Conservation (phyloP, 2,113 vertebrate genomes). For the Pongo pygmaeus region DNA sequence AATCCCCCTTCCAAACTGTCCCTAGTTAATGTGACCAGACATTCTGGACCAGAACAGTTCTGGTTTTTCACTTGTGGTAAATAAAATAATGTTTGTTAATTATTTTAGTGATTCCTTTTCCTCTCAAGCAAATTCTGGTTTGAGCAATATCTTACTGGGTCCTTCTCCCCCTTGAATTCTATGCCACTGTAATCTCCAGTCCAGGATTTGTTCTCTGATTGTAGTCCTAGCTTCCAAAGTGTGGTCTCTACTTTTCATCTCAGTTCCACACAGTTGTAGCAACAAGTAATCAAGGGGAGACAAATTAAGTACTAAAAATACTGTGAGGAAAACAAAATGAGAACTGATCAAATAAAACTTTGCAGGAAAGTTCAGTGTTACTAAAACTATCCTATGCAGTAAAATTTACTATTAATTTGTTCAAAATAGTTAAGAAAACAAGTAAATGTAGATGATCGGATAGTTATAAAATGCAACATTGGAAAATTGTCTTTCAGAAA, state of each 20-base stretch:
- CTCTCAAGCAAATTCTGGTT: neutral
- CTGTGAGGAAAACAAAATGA: neutral
- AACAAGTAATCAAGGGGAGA: neutral
- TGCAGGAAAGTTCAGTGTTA: neutral
- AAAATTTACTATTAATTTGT: neutral
- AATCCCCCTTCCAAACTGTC: neutral
- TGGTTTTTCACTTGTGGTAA: neutral
- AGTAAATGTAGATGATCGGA: neutral
- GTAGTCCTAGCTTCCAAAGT: neutral
- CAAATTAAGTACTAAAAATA: constrained; percentile 8
- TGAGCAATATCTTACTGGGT: neutral
- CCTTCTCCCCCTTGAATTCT: neutral
- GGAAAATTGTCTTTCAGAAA: neutral
- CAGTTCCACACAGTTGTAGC: neutral
- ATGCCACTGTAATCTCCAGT: neutral
- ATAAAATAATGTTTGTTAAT: neutral
- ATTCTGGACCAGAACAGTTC: neutral
- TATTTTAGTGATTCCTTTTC: neutral
- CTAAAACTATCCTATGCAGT: neutral
- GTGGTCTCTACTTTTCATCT: neutral
- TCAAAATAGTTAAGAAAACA: neutral
- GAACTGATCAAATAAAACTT: neutral
- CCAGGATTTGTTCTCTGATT: neutral
- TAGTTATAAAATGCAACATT: neutral
- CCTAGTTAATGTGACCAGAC: neutral